phyloP scores from a whole-genome alignment of 2,113 vertebrate species.

The Candoia aspera region DNA sequence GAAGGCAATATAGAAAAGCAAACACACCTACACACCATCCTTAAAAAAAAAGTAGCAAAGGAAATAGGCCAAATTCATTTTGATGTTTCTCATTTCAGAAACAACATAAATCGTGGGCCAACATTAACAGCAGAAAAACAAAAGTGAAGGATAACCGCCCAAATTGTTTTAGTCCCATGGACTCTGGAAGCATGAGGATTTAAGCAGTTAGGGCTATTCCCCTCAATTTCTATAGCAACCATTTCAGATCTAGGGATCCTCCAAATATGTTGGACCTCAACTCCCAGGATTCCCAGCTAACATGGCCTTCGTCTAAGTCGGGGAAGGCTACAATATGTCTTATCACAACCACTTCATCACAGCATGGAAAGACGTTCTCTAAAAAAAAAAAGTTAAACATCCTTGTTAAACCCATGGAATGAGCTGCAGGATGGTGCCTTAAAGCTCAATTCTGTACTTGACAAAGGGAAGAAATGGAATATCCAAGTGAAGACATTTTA shows the following conservation, averaged over 20 bases:
- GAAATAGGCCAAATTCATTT: background rate
- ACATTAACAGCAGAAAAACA: background rate
- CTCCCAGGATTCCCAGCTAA: background rate
- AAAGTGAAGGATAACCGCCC: background rate
- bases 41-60: background rate
- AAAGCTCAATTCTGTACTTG: background rate
- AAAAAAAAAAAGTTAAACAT: background rate
- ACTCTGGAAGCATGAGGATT: background rate
- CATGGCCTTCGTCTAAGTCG: background rate
- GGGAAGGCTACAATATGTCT: background rate
- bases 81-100: background rate
- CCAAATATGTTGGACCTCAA: background rate
- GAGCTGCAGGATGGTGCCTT: background rate
- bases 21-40: background rate
- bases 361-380: background rate
- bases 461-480: background rate
- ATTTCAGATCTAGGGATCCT: background rate
- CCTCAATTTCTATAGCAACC: background rate
- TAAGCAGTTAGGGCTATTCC: background rate
- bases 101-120: background rate
- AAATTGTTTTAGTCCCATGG: background rate
- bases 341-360: background rate
- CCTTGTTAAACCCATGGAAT: background rate
- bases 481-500: background rate
- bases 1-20: conserved; percentile 12